These are phyloP conservation scores for Alviniconcha strummeri DNA, from an alignment of 2,888 invertebrate genomes.

Conservation along the genomic window DNA sequence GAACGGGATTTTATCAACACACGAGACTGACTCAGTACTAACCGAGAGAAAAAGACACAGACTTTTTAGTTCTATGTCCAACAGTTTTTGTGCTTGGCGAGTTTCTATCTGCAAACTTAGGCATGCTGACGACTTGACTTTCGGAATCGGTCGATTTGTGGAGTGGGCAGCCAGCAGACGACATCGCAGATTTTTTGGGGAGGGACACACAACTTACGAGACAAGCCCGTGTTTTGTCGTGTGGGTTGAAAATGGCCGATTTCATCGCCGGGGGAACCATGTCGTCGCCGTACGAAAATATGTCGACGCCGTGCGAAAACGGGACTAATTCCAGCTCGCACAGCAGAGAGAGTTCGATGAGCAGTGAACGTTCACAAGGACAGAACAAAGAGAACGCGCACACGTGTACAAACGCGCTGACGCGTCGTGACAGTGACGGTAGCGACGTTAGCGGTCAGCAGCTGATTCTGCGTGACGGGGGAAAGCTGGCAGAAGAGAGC, in stretches of 20 bases:
- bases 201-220: background rate
- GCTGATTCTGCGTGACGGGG: slow-evolving; percentile 34
- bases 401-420: background rate
- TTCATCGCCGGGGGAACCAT: background rate
- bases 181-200: background rate
- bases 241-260: slow-evolving; percentile 13
- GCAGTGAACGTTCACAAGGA: slow-evolving; percentile 30
- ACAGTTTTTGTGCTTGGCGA: background rate
- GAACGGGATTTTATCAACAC: background rate
- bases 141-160: no score
- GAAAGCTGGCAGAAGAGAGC: slow-evolving; percentile 31
- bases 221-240: background rate
- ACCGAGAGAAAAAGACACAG: background rate
- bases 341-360: slow-evolving; percentile 33
- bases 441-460: slow-evolving; percentile 22
- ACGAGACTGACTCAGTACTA: background rate
- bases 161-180: slow-evolving; percentile 10
- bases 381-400: slow-evolving; percentile 28
- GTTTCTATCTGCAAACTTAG: background rate
- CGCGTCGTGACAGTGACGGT: slow-evolving; percentile 4
- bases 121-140: background rate
- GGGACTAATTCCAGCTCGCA: slow-evolving; percentile 13
- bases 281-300: no score
- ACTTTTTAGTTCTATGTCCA: background rate
- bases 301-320: background rate